A percentile compares a stretch with the other conserved stretches of the same genome.
These are phyloP conservation scores for Caenorhabditis remanei DNA, from an alignment of 1,140 invertebrate genomes.

Conservation along the genomic window DNA sequence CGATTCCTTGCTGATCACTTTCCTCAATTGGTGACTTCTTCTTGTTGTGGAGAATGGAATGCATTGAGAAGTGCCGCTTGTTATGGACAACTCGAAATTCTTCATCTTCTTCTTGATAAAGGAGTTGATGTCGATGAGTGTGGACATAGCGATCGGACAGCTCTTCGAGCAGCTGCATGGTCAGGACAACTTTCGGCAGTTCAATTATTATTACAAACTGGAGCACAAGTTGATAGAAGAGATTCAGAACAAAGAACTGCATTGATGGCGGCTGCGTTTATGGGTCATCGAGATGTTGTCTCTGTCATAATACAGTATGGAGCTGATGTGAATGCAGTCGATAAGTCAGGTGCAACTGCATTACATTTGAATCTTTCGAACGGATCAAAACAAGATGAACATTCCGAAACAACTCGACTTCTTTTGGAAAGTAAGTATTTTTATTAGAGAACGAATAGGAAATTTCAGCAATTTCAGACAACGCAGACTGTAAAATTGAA, in stretches of 20 bases:
- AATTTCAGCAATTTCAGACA: constrained; percentile 7
- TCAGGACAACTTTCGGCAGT: constrained; percentile 56
- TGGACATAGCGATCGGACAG: constrained; percentile 67
- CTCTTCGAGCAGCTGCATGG: constrained; percentile 66
- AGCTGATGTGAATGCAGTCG: constrained; percentile 58
- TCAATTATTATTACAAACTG: constrained; percentile 53
- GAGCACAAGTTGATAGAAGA: constrained; percentile 61
- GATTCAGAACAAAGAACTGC: constrained; percentile 66
- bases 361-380: constrained; percentile 66
- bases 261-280: constrained; percentile 67
- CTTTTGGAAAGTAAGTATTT: constrained; percentile 29
- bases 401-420: constrained; percentile 57
- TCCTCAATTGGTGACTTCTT: neutral
- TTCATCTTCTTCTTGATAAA: constrained; percentile 50
- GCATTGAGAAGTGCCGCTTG: constrained; percentile 66
- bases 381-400: constrained; percentile 60
- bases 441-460: no score
- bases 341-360: constrained; percentile 65
- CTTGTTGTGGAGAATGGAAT: constrained; percentile 58
- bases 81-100: constrained; percentile 48
- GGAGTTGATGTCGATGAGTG: constrained; percentile 61
- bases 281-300: constrained; percentile 64
- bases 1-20: constrained; percentile 53
- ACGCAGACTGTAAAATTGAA: constrained; percentile 37
- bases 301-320: constrained; percentile 53